Evolutionary conservation across 2,888 invertebrate species (phyloP).

Genomic region (Trachelus tabidus): DNA sequence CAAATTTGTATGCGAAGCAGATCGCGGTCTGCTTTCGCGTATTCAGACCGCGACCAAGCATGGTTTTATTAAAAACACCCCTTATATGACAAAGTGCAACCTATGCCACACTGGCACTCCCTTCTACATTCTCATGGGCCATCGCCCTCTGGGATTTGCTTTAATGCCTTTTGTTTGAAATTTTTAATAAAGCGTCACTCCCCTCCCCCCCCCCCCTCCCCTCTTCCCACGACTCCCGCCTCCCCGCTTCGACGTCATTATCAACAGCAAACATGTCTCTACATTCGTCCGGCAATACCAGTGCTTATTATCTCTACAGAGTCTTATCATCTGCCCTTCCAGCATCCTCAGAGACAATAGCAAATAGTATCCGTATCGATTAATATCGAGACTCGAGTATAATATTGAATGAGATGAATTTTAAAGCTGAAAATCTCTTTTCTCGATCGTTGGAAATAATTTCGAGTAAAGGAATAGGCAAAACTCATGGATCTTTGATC

Average conservation of each 20-base stretch:
- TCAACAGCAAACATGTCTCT: too few relatives aligned
- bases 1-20: constrained; percentile 33
- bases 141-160: constrained; percentile 22
- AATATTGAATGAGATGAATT: too few relatives aligned
- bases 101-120: constrained; percentile 2
- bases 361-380: too few relatives aligned
- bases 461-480: neutral
- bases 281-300: too few relatives aligned
- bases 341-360: too few relatives aligned
- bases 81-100: constrained; percentile 28
- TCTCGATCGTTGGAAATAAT: too few relatives aligned
- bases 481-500: neutral
- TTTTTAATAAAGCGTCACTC: constrained; percentile 51
- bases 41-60: constrained; percentile 21
- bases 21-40: constrained; percentile 27
- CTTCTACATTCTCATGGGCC: constrained; percentile 10
- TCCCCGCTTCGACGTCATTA: too few relatives aligned
- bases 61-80: constrained; percentile 39
- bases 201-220: neutral
- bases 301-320: too few relatives aligned
- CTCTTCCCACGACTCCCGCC: too few relatives aligned
- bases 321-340: too few relatives aligned
- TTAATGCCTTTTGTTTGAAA: constrained; percentile 47
- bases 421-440: too few relatives aligned
- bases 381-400: too few relatives aligned